phyloP scores from a whole-genome alignment of 2,888 invertebrate species.

The Venustoraphidia nigricollis region DNA sequence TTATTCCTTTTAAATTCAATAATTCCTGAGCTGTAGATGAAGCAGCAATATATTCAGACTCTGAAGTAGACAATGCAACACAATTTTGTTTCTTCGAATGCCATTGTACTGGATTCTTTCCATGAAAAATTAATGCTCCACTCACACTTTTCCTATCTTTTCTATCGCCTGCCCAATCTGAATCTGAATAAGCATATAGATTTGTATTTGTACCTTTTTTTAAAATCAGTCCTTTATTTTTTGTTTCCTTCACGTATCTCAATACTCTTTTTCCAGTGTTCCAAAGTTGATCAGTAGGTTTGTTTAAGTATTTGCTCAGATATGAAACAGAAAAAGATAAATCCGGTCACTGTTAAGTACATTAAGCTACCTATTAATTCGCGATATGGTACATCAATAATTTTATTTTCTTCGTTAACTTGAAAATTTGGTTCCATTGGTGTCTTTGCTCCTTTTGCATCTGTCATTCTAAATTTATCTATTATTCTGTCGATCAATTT shows the following conservation, averaged over 20 bases:
- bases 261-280: conserved; percentile 12
- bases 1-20: conserved; percentile 6
- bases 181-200: conserved; percentile 9
- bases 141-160: conserved; percentile 11
- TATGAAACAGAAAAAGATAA: conserved; percentile 10
- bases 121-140: conserved; percentile 10
- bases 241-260: conserved; percentile 11
- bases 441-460: conserved; percentile 8
- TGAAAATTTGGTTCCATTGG: conserved; percentile 13
- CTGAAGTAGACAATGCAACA: conserved; percentile 9
- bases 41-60: conserved; percentile 6
- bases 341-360: conserved; percentile 12
- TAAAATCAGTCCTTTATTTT: conserved; percentile 7
- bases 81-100: conserved; percentile 9
- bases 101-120: conserved; percentile 10
- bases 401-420: conserved; percentile 1
- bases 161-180: conserved; percentile 11
- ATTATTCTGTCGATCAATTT: conserved; percentile 9
- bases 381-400: conserved; percentile 9
- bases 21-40: conserved; percentile 3
- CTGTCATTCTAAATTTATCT: conserved; percentile 10
- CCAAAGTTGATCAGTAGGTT: conserved; percentile 10
- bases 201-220: neutral
- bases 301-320: conserved; percentile 10
- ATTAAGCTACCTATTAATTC: conserved; percentile 9